A percentile compares a stretch with the other conserved stretches of the same genome.
Conservation (phyloP, 2,113 vertebrate species). For the Sceloporus tristichus region DNA sequence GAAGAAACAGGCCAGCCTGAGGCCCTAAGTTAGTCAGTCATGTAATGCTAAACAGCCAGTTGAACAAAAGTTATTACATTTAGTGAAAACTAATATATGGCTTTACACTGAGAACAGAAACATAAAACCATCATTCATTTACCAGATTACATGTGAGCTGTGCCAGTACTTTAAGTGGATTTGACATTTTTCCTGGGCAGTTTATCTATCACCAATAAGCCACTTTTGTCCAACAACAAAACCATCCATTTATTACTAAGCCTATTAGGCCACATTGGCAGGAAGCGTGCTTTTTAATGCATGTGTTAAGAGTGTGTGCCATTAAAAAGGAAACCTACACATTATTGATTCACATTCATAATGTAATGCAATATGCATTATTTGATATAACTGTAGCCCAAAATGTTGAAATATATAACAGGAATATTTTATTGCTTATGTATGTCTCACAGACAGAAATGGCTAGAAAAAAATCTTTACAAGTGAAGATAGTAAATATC, state of each 20-base stretch:
- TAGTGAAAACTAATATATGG: conserved; percentile 41
- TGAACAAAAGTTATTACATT: conserved; percentile 20
- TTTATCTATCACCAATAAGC: background rate
- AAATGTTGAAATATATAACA: conserved; percentile 1
- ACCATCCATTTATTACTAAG: conserved; percentile 14
- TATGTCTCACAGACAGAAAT: background rate
- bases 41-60: background rate
- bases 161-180: conserved; percentile 42
- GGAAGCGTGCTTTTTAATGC: background rate
- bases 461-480: background rate
- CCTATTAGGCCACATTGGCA: conserved; percentile 13
- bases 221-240: conserved; percentile 2
- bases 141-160: background rate
- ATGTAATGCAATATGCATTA: background rate
- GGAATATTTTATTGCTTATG: background rate
- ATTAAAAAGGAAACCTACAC: background rate
- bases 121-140: conserved; percentile 23
- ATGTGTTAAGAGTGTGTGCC: conserved; percentile 28
- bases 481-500: background rate
- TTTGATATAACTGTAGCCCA: background rate
- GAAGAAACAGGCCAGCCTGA: background rate
- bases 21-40: background rate
- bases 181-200: background rate
- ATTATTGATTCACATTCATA: conserved; percentile 13
- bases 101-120: conserved; percentile 32